Evolutionary conservation across 2,113 vertebrate genomes (phyloP), one percentile per base, ranked within the genome.

Genomic region (Empidonax alnorum): DNA sequence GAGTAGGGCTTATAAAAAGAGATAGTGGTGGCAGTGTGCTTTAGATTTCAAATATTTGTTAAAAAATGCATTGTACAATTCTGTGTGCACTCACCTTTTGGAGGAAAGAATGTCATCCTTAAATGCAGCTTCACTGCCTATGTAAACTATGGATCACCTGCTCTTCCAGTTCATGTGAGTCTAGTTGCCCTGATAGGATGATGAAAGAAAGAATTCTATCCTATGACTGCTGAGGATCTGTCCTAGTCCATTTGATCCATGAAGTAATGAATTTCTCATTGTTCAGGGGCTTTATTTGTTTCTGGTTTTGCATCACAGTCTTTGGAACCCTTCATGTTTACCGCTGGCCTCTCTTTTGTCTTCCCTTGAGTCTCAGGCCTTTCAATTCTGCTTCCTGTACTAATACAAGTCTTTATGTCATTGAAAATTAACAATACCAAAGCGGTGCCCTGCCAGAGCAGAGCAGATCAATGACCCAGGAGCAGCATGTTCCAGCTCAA

Each of bases 401-500:
- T 88, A 86, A 94, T 83, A 76, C 74, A 95, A 93, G 66, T 9
- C 67, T 92, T 89, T 92, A 79, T 92, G 93, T 93, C 94, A 91
- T 75, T 93, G 66, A 96, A 93, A 97, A 96, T 97, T 96, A 97
- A 97, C 84, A 96, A 87, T 86, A 49, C 58, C 39, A 71, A 61
- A 86, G 84, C 13, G 2, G 58, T 85, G 78, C 76, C 91, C 91
- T 90, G 84, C 78, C 95, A 96, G 79, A 71, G 91, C 79, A 78
- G 76, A 89, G 67, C 94, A 88, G 94, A 97, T 97, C 97, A 96
- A 76, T 96, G 96, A 97, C 94, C 96, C 95, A 91, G 93, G 90
- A 96, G 87, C 87, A 93, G 66, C 73, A 96, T 69, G 97, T 96
- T 97, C 96, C 97, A 96, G 95, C 87, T 95, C 96, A 97, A 3